Conservation (phyloP, 2,113 vertebrate genomes). For the Sprattus sprattus region DNA sequence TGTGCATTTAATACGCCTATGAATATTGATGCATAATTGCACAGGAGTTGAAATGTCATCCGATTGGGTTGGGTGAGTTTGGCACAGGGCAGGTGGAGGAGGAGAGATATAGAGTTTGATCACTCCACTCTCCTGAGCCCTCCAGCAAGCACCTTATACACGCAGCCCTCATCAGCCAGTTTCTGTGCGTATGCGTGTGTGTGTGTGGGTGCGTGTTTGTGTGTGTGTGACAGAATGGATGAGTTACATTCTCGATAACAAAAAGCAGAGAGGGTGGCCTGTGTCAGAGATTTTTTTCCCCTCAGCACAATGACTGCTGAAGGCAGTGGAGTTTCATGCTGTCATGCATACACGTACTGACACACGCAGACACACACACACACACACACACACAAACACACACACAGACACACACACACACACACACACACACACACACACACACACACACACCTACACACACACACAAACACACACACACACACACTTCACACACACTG, state of each 20-base stretch:
- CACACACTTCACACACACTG: background rate
- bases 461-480: background rate
- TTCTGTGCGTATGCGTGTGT: background rate
- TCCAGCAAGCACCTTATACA: slow-evolving; percentile 20
- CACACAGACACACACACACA: background rate
- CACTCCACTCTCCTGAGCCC: slow-evolving; percentile 18
- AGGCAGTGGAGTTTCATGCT: background rate
- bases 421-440: background rate
- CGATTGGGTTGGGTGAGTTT: slow-evolving; percentile 9
- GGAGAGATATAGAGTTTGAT: slow-evolving; percentile 19
- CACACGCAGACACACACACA: background rate
- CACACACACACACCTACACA: background rate
- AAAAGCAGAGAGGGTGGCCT: slow-evolving; percentile 33
- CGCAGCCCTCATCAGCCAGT: background rate
- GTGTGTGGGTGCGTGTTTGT: slow-evolving; percentile 7
- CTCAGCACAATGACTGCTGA: background rate
- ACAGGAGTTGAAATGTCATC: slow-evolving; percentile 25
- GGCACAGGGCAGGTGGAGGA: slow-evolving; percentile 21
- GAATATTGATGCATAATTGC: slow-evolving; percentile 40
- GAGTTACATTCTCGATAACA: slow-evolving; percentile 21
- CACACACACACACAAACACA: background rate
- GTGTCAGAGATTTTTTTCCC: slow-evolving; percentile 23
- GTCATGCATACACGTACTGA: background rate
- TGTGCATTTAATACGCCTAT: slow-evolving; percentile 32
- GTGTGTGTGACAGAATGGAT: background rate